Evolutionary conservation across 2,797 vertebrate species (phyloP), one percentile per base, ranked within the genome.

Genomic region (Chelmon rostratus): DNA sequence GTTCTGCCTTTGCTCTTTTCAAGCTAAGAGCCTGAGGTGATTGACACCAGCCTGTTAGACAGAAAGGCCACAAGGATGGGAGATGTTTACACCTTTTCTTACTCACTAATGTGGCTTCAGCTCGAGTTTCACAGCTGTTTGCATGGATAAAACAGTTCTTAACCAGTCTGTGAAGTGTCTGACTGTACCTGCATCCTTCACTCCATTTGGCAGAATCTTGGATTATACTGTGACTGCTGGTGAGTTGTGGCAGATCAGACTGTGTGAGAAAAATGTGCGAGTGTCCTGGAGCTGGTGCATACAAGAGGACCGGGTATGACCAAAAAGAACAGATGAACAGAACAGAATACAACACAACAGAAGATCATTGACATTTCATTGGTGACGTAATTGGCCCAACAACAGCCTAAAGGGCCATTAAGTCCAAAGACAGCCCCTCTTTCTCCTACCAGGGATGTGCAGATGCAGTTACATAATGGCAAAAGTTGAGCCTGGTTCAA

Each of bases 21-120:
- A 86, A 82, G 76, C 62, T 62, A 66, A 82, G 83, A 80, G 25
- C 63, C 54, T 37, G 64, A 84, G 75, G 90, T 89, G 88, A 91
- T 93, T 94, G 89, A 94, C 93, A 92, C 93, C 81, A 82, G 54
- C 84, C 70, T 91, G 94, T 90, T 79, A 93, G 91, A 85, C 76
- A 81, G 82, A 80, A 73, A 75, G 73, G 76, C 76, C 83, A 83
- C 77, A 65, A 72, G 64, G 77, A 83, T 75, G 71, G 65, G 68
- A 78, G 66, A 83, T 6, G 68, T 81, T 92, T 68, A 81, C 83
- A 23, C 83, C 82, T 86, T 50, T 54, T 33, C 42, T 62, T 54
- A 62, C 40, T 42, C 40, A 82, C 50, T 37, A 12, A 59, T 12
- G 9, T 28, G 47, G 63, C 63, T 47, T 65, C 42, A 54, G 50